Evolutionary conservation across 2,888 invertebrate genomes (phyloP).

Genomic region (Lamproptera curius): DNA sequence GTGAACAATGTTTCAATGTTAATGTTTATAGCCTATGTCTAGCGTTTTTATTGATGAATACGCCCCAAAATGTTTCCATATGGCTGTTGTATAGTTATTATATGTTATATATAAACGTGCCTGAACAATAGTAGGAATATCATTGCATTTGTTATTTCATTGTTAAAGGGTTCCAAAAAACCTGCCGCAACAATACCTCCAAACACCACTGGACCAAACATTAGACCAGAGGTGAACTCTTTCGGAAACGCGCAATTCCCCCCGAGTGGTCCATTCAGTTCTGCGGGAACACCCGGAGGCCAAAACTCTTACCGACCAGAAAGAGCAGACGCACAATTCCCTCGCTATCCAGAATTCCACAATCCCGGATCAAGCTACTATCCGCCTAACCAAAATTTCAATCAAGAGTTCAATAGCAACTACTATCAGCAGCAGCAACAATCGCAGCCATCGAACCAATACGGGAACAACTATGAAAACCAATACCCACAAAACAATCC

Average conservation of each 20-base stretch:
- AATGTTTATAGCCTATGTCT: neutral
- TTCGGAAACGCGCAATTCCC: slow-evolving; percentile 49
- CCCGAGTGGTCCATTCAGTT: slow-evolving; percentile 51
- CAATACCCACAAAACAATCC: slow-evolving; percentile 58
- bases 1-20: slow-evolving; percentile 20
- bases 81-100: no score
- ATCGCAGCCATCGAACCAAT: slow-evolving; percentile 41
- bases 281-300: slow-evolving; percentile 33
- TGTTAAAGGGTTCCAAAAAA: slow-evolving; percentile 61
- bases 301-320: slow-evolving; percentile 49
- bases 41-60: no score
- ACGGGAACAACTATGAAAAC: slow-evolving; percentile 60
- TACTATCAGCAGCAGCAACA: slow-evolving; percentile 52
- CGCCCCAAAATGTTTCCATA: no score
- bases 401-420: slow-evolving; percentile 60
- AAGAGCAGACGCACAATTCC: slow-evolving; percentile 55
- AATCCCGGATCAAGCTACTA: slow-evolving; percentile 57
- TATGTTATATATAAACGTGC: no score
- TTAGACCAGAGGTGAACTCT: slow-evolving; percentile 40
- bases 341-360: slow-evolving; percentile 62
- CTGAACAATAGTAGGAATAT: neutral
- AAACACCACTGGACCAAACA: slow-evolving; percentile 47
- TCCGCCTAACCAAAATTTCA: slow-evolving; percentile 70
- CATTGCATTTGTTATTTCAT: no score
- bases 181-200: slow-evolving; percentile 74